These are phyloP conservation scores for Calliopsis andreniformis DNA, from an alignment of 1,140 invertebrate species.

Conservation along the genomic window DNA sequence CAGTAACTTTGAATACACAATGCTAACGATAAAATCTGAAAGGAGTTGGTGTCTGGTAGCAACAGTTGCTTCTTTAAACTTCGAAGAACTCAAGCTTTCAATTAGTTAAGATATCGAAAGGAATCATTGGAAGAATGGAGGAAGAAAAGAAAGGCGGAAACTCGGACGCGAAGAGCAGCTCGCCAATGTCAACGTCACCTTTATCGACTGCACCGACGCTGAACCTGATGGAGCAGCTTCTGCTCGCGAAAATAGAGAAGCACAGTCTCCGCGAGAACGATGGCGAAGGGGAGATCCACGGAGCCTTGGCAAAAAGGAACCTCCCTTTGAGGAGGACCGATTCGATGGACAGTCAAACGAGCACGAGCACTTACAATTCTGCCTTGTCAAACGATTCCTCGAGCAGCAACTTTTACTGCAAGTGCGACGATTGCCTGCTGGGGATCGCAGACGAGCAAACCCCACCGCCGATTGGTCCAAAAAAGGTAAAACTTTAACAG, in stretches of 20 bases:
- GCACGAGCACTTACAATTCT: slow-evolving; percentile 86
- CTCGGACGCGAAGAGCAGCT: slow-evolving; percentile 56
- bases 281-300: background rate
- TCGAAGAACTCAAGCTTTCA: too few species aligned
- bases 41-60: too few species aligned
- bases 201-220: slow-evolving; percentile 82
- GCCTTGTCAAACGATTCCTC: slow-evolving; percentile 83
- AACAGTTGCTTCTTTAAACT: too few species aligned
- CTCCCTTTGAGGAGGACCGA: slow-evolving; percentile 87
- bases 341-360: slow-evolving; percentile 89
- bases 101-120: too few species aligned
- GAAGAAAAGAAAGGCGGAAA: slow-evolving; percentile 52
- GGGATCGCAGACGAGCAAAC: slow-evolving; percentile 89
- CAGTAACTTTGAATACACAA: too few species aligned
- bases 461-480: slow-evolving; percentile 81
- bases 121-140: slow-evolving; percentile 43
- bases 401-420: slow-evolving; percentile 82
- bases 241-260: slow-evolving; percentile 89
- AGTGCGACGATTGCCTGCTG: slow-evolving; percentile 91
- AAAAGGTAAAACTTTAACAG: slow-evolving; percentile 81
- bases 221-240: slow-evolving; percentile 87
- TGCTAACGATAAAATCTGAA: too few species aligned
- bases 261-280: slow-evolving; percentile 66
- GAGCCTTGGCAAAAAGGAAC: slow-evolving; percentile 52
- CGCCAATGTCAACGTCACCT: too few species aligned